These are phyloP conservation scores for Novumbra hubbsi DNA, from an alignment of 2,797 vertebrate species.

Conservation along the genomic window DNA sequence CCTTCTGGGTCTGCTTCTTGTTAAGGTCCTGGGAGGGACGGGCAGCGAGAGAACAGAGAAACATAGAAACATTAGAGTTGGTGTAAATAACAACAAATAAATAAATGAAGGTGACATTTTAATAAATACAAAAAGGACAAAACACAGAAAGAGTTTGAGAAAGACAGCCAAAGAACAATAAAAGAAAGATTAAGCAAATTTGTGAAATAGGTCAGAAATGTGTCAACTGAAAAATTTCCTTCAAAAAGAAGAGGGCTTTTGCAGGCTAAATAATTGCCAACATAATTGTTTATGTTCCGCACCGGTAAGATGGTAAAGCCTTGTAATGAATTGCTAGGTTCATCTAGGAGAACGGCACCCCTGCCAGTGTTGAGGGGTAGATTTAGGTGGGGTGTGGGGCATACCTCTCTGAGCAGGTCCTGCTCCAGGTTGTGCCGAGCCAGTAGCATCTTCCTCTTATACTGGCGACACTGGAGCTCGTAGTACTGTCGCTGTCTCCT, in stretches of 20 bases:
- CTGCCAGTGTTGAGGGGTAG: too few relatives aligned
- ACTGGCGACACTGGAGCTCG: conserved; percentile 89
- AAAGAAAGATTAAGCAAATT: neutral
- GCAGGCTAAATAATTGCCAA: too few relatives aligned
- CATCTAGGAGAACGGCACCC: too few relatives aligned
- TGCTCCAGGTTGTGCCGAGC: conserved; percentile 89
- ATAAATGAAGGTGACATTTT: too few relatives aligned
- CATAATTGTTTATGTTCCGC: too few relatives aligned
- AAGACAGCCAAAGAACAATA: neutral
- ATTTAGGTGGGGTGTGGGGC: too few relatives aligned
- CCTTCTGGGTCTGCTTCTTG: conserved; percentile 93
- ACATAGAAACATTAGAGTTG: neutral
- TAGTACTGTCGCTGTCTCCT: conserved; percentile 90
- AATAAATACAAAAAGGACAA: too few relatives aligned
- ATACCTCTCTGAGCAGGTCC: conserved; percentile 85
- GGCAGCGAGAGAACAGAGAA: neutral
- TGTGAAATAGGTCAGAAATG: neutral
- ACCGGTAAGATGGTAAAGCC: too few relatives aligned
- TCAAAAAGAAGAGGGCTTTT: too few relatives aligned
- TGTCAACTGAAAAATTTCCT: neutral
- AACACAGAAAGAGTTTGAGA: neutral
- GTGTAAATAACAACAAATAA: neutral
- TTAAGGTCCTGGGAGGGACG: conserved; percentile 80
- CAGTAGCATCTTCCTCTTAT: conserved; percentile 91
- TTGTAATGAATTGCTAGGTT: too few relatives aligned